Base-by-base conservation (phyloP, 2,888 invertebrate species). In the Leptothorax acervorum region DNA sequence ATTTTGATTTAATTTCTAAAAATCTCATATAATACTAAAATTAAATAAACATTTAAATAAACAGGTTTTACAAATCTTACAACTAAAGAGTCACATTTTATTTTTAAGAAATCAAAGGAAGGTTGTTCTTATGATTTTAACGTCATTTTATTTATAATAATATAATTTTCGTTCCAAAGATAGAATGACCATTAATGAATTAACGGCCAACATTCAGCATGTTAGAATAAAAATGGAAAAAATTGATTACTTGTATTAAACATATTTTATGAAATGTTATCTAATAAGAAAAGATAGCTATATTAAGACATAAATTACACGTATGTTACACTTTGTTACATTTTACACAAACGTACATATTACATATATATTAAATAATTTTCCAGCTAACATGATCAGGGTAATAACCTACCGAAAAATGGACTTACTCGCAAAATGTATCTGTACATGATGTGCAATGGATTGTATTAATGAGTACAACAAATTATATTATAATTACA, bases 271-370 rank as follows among this genome's bases (percentile, higher is more conserved):
- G 85, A 82, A 62, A 66, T 78, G 73, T 82, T 85, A 71, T 35
- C 60, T 23, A 9, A 15, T 48, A 35, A 70, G 12, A 48, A 70
- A 60, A 23, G 11, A 28, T 1, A 65, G 31, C 9, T 48, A 65
- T 12, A 23, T 73, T 75, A 71, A 42, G 71, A 18, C 63, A 88
- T 90, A 89, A 90, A 88, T 89, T 88, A 89, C 81, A 85, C 79
- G 84, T 90, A 90, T 88, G 84, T 86, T 90, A 90, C 88, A 89
- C 66, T 83, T 85, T 89, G 66, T 88, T 89, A 89, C 86, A 89
- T 70, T 81, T 70, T 70, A 66, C 55, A 66, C 53, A 78, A 66
- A 51, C 51, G 42, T 71, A 66, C 31, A 53, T 51, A 62, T 71
- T 87, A 85, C 78, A 82, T 63, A 65, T 60, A 6, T 71, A 68